Conservation (phyloP, 1,140 invertebrate genomes). For the Drosophila ohnishii region DNA sequence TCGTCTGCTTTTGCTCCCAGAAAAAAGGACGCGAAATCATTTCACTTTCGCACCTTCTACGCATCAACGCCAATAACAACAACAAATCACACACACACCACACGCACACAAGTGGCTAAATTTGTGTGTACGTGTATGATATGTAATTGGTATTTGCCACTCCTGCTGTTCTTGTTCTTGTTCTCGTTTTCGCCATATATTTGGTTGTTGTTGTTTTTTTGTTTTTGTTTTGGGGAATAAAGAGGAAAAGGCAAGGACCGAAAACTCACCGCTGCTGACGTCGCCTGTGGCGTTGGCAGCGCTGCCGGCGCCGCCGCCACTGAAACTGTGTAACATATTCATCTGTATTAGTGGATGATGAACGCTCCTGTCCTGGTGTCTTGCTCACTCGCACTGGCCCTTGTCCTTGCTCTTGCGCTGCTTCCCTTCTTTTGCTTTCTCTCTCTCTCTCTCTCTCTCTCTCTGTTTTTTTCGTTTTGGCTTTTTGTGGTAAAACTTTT, state of each 20-base stretch:
- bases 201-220: conserved; percentile 6
- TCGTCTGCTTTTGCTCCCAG: conserved; percentile 3
- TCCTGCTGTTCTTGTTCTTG: conserved; percentile 37
- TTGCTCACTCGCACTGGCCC: conserved; percentile 13
- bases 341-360: conserved; percentile 57
- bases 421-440: not conserved
- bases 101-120: conserved; percentile 21
- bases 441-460: conserved; percentile 2
- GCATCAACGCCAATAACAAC: conserved; percentile 48
- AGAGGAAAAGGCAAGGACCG: not conserved
- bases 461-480: conserved; percentile 2
- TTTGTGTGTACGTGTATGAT: conserved; percentile 14
- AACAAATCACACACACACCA: conserved; percentile 23
- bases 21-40: conserved; percentile 57
- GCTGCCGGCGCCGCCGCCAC: conserved; percentile 62
- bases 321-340: conserved; percentile 81
- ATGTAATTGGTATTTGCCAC: conserved; percentile 38
- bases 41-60: conserved; percentile 77
- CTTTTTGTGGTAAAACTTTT: conserved; percentile 35
- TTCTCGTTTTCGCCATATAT: conserved; percentile 22
- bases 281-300: conserved; percentile 63
- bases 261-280: conserved; percentile 71
- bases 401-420: conserved; percentile 5
- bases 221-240: conserved; percentile 19
- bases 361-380: conserved; percentile 4